Conservation (phyloP, 2,113 vertebrate genomes). For the Crypturellus undulatus region DNA sequence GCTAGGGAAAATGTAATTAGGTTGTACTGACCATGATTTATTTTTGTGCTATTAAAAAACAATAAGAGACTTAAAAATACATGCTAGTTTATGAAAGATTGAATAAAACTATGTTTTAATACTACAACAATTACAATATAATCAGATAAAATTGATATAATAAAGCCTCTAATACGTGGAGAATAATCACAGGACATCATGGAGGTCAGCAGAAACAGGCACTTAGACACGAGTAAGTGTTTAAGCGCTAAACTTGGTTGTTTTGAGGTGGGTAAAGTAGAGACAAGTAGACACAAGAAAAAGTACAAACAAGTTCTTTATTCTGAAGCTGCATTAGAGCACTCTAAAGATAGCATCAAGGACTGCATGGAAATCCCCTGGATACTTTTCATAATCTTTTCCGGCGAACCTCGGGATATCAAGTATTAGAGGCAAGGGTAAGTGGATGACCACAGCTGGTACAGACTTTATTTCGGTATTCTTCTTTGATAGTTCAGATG, state of each 20-base stretch:
- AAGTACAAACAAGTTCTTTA: constrained; percentile 50
- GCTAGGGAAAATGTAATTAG: neutral
- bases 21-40: neutral
- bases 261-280: constrained; percentile 40
- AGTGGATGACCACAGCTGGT: constrained; percentile 42
- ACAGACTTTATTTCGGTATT: neutral
- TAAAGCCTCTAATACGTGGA: neutral
- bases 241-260: constrained; percentile 29
- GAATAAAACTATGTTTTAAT: neutral
- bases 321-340: constrained; percentile 32
- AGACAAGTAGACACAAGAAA: constrained; percentile 68
- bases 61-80: neutral
- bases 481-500: neutral
- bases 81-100: neutral
- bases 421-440: neutral
- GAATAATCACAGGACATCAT: constrained; percentile 1
- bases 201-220: constrained; percentile 9
- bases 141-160: neutral
- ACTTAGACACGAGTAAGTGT: neutral
- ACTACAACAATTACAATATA: neutral
- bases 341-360: constrained; percentile 65
- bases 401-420: constrained; percentile 20
- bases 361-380: constrained; percentile 64
- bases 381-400: constrained; percentile 26
- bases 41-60: neutral